Evolutionary conservation across 1,140 invertebrate genomes (phyloP).

Genomic region (Lepidurus apus): DNA sequence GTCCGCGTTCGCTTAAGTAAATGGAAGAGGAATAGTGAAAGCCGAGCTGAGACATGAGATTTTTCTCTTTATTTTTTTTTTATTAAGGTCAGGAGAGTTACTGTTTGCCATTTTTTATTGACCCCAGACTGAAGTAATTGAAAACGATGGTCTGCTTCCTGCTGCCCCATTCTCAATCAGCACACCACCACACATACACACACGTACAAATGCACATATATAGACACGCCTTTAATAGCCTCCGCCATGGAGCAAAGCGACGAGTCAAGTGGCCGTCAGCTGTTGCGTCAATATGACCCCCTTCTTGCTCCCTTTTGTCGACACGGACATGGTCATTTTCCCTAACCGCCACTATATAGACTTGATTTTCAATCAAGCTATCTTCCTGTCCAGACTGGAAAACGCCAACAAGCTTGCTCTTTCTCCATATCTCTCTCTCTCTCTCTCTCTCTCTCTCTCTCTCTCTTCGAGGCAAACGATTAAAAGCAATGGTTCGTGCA

Average conservation of each 20-base stretch:
- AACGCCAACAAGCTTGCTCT: neutral
- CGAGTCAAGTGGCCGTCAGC: slow-evolving; percentile 16
- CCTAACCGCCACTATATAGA: neutral
- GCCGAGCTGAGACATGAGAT: too few species aligned
- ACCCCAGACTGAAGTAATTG: neutral
- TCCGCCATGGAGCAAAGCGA: neutral
- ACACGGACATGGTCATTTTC: neutral
- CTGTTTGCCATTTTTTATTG: neutral
- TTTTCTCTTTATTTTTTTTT: too few species aligned
- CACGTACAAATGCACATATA: neutral
- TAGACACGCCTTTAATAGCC: slow-evolving; percentile 5
- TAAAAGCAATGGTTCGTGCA: too few species aligned
- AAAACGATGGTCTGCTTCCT: neutral
- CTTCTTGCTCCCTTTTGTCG: neutral
- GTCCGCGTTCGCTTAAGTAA: too few species aligned
- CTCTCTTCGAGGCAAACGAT: too few species aligned
- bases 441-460: too few species aligned
- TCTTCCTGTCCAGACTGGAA: neutral
- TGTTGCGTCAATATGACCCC: slow-evolving; percentile 9
- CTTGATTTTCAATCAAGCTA: neutral
- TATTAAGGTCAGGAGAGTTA: neutral
- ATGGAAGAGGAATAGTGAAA: too few species aligned
- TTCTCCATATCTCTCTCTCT: too few species aligned
- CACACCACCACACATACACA: too few species aligned
- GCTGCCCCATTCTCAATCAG: neutral